Base-by-base conservation (phyloP, 1,140 invertebrate species). In the Manduca sexta region DNA sequence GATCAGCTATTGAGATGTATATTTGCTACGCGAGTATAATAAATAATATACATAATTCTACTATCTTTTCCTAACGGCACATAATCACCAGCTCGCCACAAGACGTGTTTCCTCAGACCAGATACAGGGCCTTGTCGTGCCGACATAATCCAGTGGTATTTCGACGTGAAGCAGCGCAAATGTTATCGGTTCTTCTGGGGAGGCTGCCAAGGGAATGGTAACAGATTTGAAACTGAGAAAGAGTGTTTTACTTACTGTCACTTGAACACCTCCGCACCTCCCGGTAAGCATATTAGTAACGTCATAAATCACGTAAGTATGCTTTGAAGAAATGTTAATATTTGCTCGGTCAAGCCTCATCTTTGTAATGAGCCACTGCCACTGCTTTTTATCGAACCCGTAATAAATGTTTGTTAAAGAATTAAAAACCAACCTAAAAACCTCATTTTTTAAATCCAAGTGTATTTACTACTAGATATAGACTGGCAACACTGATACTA, bases 171-270 rank as follows among this genome's bases (percentile, higher is more conserved):
- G 29, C 94, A 95, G 73, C 91, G 92, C n/a, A 91, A 91, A 18
- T 98, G 97, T 69, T 92, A 91, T 6, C 87, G 93, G 38, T 98
- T 98, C 79, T 97, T 94, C 92, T 98, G 97, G 80, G 96, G 97
- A 4, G 95, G 96, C n/a, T 97, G 96, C 74, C 93, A 93, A 2
- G 96, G 96, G 11, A 98, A 98, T 72, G 91, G 89, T 3, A 97
- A 98, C 76, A 88, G 92, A n/a, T 99, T 97, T 76, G 91, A 91
- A 33, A 91, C 89, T 4, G 89, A 92, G 67, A 91, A 94, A 43
- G 92, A 94, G 50, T 99, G 97, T 71, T 90, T 92, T 64, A 79
- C 88, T 5, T 87, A 91, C 49, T 98, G 96, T 74, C 91, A 37
- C 74, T 88, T 76, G 7, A 68, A 69, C 42, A 41, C 38, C 7